Percentiles rank a stretch among this genome's conserved stretches.
Conservation (phyloP, 2,888 invertebrate species). For the Hypomecis atomaria region DNA sequence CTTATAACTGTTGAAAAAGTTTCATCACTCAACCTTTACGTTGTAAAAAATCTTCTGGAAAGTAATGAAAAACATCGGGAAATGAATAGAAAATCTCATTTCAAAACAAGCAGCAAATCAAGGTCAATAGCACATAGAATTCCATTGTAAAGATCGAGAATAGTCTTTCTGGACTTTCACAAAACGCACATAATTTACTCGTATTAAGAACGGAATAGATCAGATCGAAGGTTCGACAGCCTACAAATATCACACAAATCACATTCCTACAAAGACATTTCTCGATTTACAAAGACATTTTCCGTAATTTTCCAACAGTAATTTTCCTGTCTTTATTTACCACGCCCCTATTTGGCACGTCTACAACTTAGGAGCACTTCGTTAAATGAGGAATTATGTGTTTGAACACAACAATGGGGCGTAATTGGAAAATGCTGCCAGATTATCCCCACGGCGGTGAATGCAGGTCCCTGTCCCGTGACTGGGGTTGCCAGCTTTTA, state of each 20-base stretch:
- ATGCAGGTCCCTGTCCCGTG: slow-evolving; percentile 23
- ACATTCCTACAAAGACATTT: slow-evolving; percentile 23
- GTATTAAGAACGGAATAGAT: background rate
- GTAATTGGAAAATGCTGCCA: slow-evolving; percentile 39
- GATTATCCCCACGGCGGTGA: slow-evolving; percentile 30
- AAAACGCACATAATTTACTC: slow-evolving; percentile 1
- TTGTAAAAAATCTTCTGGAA: no score
- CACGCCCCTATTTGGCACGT: slow-evolving; percentile 35
- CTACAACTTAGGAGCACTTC: slow-evolving; percentile 36
- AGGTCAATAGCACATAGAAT: no score
- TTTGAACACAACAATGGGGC: slow-evolving; percentile 33
- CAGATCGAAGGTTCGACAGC: slow-evolving; percentile 6
- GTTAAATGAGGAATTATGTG: slow-evolving; percentile 39
- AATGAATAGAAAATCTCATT: no score
- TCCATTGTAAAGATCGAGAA: no score
- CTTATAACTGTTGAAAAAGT: no score
- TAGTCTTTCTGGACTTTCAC: background rate
- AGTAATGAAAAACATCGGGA: no score
- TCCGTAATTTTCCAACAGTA: slow-evolving; percentile 36
- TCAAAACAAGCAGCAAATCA: no score
- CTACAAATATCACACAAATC: slow-evolving; percentile 14
- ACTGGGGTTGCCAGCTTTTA: slow-evolving; percentile 3
- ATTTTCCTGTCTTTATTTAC: slow-evolving; percentile 42
- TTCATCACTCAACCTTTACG: no score
- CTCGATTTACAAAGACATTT: slow-evolving; percentile 30